Evolutionary conservation across 2,888 invertebrate genomes (phyloP), one percentile per base, ranked within the genome.

Genomic region (Thysanoteuthis rhombus): DNA sequence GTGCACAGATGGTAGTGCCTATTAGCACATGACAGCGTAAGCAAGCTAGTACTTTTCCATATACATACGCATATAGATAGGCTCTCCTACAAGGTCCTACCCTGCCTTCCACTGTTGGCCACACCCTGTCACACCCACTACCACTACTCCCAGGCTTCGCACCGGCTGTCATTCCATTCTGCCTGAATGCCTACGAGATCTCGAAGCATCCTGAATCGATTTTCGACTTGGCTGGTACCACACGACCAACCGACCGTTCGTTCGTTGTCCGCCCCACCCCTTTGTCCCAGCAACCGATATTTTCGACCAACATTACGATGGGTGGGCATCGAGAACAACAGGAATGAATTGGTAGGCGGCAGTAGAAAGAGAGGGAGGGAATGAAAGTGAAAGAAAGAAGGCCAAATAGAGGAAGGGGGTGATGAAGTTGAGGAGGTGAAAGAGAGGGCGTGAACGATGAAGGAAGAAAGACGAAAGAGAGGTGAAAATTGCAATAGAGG

Each of bases 141-240:
- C 58, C 8, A 28, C 75, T 75, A 8, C 58, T 58, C 58, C 25
- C 58, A 58, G 58, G 32, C 58, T 32, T 58, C n/a, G 36, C 75
- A 75, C 75, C 75, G 36, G 75, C 75, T n/a, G 75, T 75, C 75
- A 75, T 75, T 75, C n/a, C 75, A 75, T 75, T 75, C 75, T 75
- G n/a, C 75, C n/a, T n/a, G 75, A 75, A 75, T 75, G 75, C 75
- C n/a, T 75, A 25, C n/a, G 36, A 75, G n/a, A n/a, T 75, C 75
- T 75, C n/a, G 75, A 75, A 75, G 75, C 75, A 75, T 75, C n/a
- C 75, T 75, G 75, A 75, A 75, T 75, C 75, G 75, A 75, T 75
- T 75, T 75, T 75, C 75, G 75, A 75, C 75, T 75, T 75, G 75
- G 75, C n/a, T 75, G 75, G 36, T 75, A n/a, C 75, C 75, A 75